Evolutionary conservation across 2,888 invertebrate genomes (phyloP).

Genomic region (Ferrisia virgata): DNA sequence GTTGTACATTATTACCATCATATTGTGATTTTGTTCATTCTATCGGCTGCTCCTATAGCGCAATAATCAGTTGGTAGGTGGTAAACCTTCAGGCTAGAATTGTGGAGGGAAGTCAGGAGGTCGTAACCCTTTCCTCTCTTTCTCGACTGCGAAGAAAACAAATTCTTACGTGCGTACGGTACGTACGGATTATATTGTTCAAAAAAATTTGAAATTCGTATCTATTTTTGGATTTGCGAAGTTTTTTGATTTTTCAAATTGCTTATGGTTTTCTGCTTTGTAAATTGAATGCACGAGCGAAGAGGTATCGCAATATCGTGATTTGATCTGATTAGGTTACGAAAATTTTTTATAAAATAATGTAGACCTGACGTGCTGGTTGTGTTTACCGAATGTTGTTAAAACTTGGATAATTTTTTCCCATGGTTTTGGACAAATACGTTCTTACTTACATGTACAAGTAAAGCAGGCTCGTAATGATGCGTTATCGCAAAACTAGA

Average conservation of each 20-base stretch:
- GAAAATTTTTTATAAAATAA: neutral
- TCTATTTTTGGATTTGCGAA: too few relatives aligned
- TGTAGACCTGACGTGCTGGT: neutral
- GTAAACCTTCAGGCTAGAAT: neutral
- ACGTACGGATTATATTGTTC: neutral
- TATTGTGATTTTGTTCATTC: neutral
- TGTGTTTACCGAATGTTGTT: neutral
- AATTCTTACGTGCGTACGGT: too few relatives aligned
- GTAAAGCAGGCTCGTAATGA: neutral
- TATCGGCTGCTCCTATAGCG: neutral
- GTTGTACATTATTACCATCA: neutral
- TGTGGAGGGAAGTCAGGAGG: neutral
- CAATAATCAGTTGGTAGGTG: neutral
- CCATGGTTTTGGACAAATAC: neutral
- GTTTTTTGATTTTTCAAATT: too few relatives aligned
- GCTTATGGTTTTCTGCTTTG: too few relatives aligned
- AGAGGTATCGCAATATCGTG: too few relatives aligned
- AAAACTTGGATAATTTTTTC: neutral
- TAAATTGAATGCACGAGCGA: too few relatives aligned
- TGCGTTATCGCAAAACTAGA: conserved; percentile 16
- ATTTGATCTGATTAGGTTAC: neutral
- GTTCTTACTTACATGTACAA: neutral
- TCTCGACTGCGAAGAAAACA: neutral
- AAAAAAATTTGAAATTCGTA: too few relatives aligned
- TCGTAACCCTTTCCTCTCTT: neutral